Evolutionary conservation across 30 jellyfish, hydroid and myxozoan genomes (phyloP).

Genomic region (Pseudorhiza aurosa): DNA sequence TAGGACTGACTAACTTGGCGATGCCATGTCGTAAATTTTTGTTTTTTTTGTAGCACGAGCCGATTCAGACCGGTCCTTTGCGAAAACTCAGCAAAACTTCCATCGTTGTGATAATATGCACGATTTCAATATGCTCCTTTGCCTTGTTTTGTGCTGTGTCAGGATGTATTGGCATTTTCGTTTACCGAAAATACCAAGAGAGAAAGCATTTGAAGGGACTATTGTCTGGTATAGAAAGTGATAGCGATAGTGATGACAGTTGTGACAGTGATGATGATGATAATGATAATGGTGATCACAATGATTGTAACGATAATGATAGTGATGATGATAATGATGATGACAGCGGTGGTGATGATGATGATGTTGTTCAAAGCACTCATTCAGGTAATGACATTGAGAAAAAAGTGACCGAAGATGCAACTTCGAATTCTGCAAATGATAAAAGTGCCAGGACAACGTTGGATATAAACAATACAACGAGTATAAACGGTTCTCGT

Average conservation of each 20-base stretch:
- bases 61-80: neutral
- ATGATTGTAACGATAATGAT: neutral
- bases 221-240: too few species aligned
- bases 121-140: neutral
- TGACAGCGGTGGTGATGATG: neutral
- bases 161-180: neutral
- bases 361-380: neutral
- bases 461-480: neutral
- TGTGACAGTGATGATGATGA: neutral
- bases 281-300: neutral
- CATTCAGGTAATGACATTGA: neutral
- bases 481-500: conserved; percentile 10
- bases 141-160: neutral
- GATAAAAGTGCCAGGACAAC: neutral
- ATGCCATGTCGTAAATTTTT: too few species aligned
- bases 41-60: neutral
- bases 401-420: neutral
- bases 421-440: neutral
- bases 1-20: too few species aligned
- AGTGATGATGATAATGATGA: neutral
- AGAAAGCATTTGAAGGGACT: neutral
- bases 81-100: neutral
- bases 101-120: neutral
- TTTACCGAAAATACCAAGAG: neutral
- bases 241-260: neutral